These are phyloP conservation scores for Hydrochoerus hydrochaeris DNA, from an alignment of 2,113 vertebrate genomes.

Conservation along the genomic window DNA sequence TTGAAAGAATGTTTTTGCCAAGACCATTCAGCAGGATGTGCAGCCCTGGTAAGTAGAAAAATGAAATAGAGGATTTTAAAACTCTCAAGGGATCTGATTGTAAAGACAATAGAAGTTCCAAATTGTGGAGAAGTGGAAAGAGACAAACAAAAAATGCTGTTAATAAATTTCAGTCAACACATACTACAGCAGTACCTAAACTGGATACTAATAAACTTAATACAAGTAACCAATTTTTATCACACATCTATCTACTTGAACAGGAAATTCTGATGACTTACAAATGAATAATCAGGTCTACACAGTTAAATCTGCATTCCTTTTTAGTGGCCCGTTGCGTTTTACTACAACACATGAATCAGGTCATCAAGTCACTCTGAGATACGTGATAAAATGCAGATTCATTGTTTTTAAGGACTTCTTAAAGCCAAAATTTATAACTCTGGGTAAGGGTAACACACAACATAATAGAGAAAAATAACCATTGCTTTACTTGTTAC, in stretches of 20 bases:
- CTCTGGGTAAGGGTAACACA: not conserved
- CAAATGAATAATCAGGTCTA: not conserved
- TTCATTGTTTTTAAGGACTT: conserved; percentile 28
- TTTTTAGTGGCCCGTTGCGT: not conserved
- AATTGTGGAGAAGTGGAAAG: conserved; percentile 66
- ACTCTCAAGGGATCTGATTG: not conserved
- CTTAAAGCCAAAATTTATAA: conserved; percentile 55
- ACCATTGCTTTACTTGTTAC: not conserved
- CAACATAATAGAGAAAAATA: conserved; percentile 25
- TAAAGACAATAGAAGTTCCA: conserved; percentile 60
- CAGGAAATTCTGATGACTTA: not conserved
- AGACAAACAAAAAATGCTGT: conserved; percentile 36
- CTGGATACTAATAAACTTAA: not conserved
- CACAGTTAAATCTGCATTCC: not conserved
- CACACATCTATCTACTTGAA: not conserved
- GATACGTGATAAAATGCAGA: conserved; percentile 59
- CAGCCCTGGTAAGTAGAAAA: conserved; percentile 30
- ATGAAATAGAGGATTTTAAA: conserved; percentile 4
- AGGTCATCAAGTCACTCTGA: conserved; percentile 46
- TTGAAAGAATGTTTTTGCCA: conserved; percentile 49
- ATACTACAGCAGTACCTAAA: not conserved
- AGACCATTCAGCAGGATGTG: conserved; percentile 7
- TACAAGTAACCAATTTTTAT: not conserved
- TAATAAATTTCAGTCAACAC: not conserved
- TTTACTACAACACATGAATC: not conserved